Evolutionary conservation across 2,888 invertebrate genomes (phyloP).

Genomic region (Plebejus melissa): DNA sequence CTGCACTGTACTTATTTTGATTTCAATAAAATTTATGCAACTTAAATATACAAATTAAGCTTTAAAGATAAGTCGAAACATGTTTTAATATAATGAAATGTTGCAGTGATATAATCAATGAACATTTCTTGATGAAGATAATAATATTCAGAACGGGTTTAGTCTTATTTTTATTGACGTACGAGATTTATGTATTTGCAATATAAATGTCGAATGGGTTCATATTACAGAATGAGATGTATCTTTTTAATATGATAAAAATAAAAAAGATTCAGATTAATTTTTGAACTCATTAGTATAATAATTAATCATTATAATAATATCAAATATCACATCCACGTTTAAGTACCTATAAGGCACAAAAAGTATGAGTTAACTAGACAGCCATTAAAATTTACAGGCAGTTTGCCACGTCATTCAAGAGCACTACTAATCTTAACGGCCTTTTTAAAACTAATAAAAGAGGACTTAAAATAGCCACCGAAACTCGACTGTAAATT

Average conservation of each 20-base stretch:
- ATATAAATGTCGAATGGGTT: conserved; percentile 12
- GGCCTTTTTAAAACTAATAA: conserved; percentile 77
- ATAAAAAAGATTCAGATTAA: not conserved
- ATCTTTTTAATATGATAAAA: not conserved
- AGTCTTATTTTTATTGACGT: conserved; percentile 57
- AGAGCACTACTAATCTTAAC: conserved; percentile 73
- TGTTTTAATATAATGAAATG: conserved; percentile 40
- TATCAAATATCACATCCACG: not conserved
- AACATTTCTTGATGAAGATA: conserved; percentile 75
- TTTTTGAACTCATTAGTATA: not conserved
- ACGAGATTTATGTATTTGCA: conserved; percentile 42
- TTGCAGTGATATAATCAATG: conserved; percentile 61
- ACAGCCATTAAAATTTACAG: conserved; percentile 38
- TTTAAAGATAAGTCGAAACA: conserved; percentile 21
- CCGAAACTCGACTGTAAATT: conserved; percentile 63
- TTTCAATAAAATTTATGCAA: not conserved
- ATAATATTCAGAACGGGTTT: conserved; percentile 64
- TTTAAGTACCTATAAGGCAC: not conserved
- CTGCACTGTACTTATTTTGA: not conserved
- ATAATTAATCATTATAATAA: not conserved
- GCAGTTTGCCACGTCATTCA: conserved; percentile 65
- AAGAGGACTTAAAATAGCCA: conserved; percentile 75
- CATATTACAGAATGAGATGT: not conserved
- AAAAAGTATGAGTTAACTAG: conserved; percentile 28
- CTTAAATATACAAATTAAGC: conserved; percentile 18